Base-by-base conservation (phyloP, 2,797 vertebrate species). In the Distichodus sexfasciatus region DNA sequence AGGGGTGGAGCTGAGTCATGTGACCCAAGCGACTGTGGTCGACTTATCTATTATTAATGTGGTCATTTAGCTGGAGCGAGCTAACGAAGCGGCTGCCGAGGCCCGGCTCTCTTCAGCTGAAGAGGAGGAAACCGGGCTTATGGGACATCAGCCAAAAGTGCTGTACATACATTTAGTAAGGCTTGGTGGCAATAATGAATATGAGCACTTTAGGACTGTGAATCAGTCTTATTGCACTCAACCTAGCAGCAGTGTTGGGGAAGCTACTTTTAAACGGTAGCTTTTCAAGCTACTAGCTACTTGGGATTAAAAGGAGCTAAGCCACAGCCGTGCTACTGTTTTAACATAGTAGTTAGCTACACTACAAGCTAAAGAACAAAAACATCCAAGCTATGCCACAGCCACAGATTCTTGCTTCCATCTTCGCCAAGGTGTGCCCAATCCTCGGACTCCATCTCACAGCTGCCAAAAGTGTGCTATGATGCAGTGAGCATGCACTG, bases 41-140 rank as follows among this genome's bases (percentile, higher is more conserved):
- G 51, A 54, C 64, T 68, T 54, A 61, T 76, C 43, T 66, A 28
- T 71, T 61, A 71, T 69, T 70, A 46, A 73, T 70, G 51, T 23
- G n/a, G n/a, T 40, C 61, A 19, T 66, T 70, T 67, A 51, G 28
- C 58, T 33, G 47, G 40, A 57, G 47, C 63, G 61, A 57, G 54
- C 40, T 51, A 68, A 41, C 38, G 43, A 51, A 7, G 8, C 53
- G 36, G 55, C 19, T 70, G 36, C 11, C 9, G 19, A 12, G 6
- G 26, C 46, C 33, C 47, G 6, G 35, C 41, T 55, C 19, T 48
- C 44, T 17, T 58, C 21, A 50, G 19, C 17, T 40, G 15, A 60
- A 31, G 6, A 33, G 6, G 21, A 35, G 46, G 35, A 7, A 60
- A 14, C 17, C 33, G 9, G 2, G 21, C 44, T 51, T 44, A 3